Percentiles rank a stretch among this genome's conserved stretches.
Evolutionary conservation across 2,888 invertebrate genomes (phyloP).

Genomic region (Lycaena phlaeas): DNA sequence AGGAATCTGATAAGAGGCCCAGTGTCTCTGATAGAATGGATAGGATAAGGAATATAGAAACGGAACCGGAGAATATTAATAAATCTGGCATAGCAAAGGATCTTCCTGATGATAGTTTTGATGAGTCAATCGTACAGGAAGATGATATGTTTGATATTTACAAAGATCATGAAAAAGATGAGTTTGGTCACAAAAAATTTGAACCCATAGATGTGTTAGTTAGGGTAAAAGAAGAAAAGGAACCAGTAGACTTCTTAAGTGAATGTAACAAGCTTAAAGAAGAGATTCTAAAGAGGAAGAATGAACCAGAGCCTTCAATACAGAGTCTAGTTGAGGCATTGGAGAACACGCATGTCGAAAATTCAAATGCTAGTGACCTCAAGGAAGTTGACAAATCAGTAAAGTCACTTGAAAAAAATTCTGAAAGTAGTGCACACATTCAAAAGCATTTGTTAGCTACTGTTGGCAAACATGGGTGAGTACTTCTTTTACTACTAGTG

Average conservation of each 20-base stretch:
- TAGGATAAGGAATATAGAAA: constrained; percentile 30
- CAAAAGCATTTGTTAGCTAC: constrained; percentile 77
- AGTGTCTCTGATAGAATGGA: constrained; percentile 29
- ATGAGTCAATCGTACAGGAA: constrained; percentile 39
- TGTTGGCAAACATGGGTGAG: constrained; percentile 77
- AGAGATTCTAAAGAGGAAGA: constrained; percentile 44
- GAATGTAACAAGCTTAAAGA: constrained; percentile 57
- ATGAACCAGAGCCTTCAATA: constrained; percentile 40
- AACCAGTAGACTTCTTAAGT: constrained; percentile 40
- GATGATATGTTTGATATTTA: constrained; percentile 67
- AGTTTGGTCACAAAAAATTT: constrained; percentile 66
- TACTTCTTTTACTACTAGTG: too few species aligned
- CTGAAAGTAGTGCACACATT: constrained; percentile 22
- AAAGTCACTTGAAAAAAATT: background rate
- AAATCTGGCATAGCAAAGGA: constrained; percentile 34
- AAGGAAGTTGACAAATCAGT: background rate
- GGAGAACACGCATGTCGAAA: constrained; percentile 44
- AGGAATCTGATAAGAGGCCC: constrained; percentile 25
- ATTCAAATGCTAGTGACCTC: constrained; percentile 15
- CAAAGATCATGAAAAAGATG: constrained; percentile 52
- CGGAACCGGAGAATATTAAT: constrained; percentile 24
- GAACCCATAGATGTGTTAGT: constrained; percentile 47
- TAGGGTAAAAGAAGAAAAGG: constrained; percentile 32
- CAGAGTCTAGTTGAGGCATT: constrained; percentile 47
- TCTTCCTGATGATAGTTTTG: constrained; percentile 50